phyloP scores from a whole-genome alignment of 1,140 invertebrate species.

The Macrostomum lignano region DNA sequence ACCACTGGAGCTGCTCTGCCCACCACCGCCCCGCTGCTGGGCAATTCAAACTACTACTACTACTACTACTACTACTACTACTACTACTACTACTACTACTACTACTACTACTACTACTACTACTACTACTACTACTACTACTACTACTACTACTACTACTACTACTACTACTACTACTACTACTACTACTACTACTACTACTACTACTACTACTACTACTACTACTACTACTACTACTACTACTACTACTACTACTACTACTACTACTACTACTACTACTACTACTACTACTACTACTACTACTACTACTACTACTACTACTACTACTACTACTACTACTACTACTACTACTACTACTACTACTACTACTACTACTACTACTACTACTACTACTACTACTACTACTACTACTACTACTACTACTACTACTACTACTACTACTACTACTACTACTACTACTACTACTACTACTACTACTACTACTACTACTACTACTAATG shows the following conservation, averaged over 20 bases:
- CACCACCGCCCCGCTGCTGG: no score
- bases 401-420: no score
- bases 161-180: slow-evolving; percentile 1
- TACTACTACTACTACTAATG: no score
- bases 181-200: slow-evolving; percentile 1
- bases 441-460: no score
- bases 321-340: slow-evolving; percentile 1
- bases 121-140: slow-evolving; percentile 1
- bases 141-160: slow-evolving; percentile 1
- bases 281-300: slow-evolving; percentile 2
- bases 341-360: slow-evolving; percentile 2
- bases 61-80: slow-evolving; percentile 2
- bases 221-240: slow-evolving; percentile 1
- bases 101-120: slow-evolving; percentile 2
- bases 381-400: no score
- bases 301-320: slow-evolving; percentile 1
- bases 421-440: no score
- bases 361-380: no score
- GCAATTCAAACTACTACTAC: neutral
- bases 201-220: slow-evolving; percentile 2
- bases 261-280: slow-evolving; percentile 1
- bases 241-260: slow-evolving; percentile 2
- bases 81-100: slow-evolving; percentile 2
- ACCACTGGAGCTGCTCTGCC: no score
- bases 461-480: no score